Evolutionary conservation across 2,113 vertebrate species (phyloP), one percentile per base, ranked within the genome.

Genomic region (Tiliqua scincoides): DNA sequence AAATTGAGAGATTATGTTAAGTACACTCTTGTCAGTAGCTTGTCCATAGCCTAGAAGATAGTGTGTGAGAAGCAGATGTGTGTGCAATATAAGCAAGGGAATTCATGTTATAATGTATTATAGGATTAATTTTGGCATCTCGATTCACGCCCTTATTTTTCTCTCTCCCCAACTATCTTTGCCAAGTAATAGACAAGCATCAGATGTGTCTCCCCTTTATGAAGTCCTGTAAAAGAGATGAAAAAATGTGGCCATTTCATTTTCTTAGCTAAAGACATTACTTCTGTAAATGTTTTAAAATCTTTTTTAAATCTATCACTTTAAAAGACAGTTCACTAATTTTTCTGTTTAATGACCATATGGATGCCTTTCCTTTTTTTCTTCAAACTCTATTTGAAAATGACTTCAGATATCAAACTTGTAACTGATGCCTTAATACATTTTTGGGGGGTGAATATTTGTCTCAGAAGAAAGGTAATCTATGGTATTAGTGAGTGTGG

Each of bases 111-210:
- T 43, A 85, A 79, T 85, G 84, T 88, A 93, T 93, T 80, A 83
- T 89, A 89, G 89, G 88, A 93, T 95, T 94, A 88, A 82, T 93
- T 90, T 93, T 94, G 93, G 89, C 88, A 90, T 83, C 91, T 92
- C 85, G 87, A 92, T 93, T 93, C 91, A 21, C 25, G 87, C 74
- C 84, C 87, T 88, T 87, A 78, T 85, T 94, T 93, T 78, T 90
- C 89, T 74, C 85, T 95, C 89, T 89, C 86, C 37, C 40, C 62
- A 83, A 77, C 87, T 91, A 89, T 15, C 87, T 90, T 79, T 81
- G 87, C 93, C 93, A 94, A 73, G 85, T 90, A 92, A 85, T 88
- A 92, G 91, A 87, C 86, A 80, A 43, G 17, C 90, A 92, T 90
- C 92, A 93, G 81, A 93, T 90, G 75, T 86, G 89, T 85, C 92